Conservation (phyloP, 2,888 invertebrate genomes). For the Unio delphinus region DNA sequence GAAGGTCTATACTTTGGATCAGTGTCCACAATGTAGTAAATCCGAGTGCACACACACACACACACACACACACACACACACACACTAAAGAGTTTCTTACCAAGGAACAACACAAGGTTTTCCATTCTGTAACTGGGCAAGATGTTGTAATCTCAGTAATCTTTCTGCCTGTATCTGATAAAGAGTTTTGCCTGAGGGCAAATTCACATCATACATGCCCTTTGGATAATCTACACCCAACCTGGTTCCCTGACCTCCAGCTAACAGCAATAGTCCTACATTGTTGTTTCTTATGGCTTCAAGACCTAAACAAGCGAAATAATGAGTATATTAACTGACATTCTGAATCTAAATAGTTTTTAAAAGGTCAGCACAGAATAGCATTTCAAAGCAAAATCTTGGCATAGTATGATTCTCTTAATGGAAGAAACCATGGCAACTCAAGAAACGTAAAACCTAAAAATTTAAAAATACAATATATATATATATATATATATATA, state of each 20-base stretch:
- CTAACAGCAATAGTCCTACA: constrained; percentile 89
- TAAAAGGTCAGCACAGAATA: not conserved
- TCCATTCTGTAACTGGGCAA: constrained; percentile 82
- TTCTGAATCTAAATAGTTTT: not conserved
- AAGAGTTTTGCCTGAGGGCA: constrained; percentile 90
- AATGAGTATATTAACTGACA: not conserved
- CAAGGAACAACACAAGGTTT: constrained; percentile 72
- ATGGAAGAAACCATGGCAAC: too few relatives aligned
- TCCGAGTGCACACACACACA: too few relatives aligned
- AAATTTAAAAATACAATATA: too few relatives aligned
- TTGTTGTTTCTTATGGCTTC: constrained; percentile 69
- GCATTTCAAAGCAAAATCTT: not conserved
- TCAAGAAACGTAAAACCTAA: too few relatives aligned
- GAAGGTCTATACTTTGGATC: too few relatives aligned
- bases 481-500: too few relatives aligned
- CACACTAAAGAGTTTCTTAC: constrained; percentile 57
- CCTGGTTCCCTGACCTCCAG: constrained; percentile 98
- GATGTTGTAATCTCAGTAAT: constrained; percentile 82
- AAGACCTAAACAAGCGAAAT: constrained; percentile 52
- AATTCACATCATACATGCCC: constrained; percentile 94
- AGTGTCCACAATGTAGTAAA: too few relatives aligned
- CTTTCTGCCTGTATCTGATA: constrained; percentile 98
- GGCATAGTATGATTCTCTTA: too few relatives aligned
- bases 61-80: too few relatives aligned
- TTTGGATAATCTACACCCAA: constrained; percentile 96